Evolutionary conservation across 2,888 invertebrate genomes (phyloP), one percentile per base, ranked within the genome.

Genomic region (Beris chalybata): DNA sequence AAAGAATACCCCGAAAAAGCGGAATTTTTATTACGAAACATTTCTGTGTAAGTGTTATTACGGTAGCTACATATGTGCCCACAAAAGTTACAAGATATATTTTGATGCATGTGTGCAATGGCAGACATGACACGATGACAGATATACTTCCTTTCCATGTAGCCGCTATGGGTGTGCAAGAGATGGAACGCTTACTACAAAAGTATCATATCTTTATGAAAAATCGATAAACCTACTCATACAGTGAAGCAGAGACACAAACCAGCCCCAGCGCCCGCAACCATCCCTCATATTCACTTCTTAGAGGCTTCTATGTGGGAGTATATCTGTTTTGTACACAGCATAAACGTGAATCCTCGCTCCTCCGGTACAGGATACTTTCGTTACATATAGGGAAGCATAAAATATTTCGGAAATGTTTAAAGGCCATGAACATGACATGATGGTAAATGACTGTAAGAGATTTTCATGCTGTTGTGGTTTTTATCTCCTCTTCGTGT

Each of bases 401-500:
- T 66, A 67, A 69, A 67, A 69, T 69, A 69, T 69, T 69, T 69
- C 67, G 69, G 69, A 69, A 69, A 69, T 69, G 67, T 69, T 69
- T 69, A 69, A 69, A 69, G 69, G 67, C 69, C 67, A 69, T 69
- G 67, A 69, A 59, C 59, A 70, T 70, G 70, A 70, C 70, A 70
- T 70, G 67, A 70, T 70, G 70, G 68, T 70, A 70, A 70, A 70
- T 70, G 70, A 66, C 70, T 70, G 66, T 69, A 70, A 70, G 68
- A 70, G 70, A 70, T 70, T 70, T 70, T 70, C 68, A 69, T 70
- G 68, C 67, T 70, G 68, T 70, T 69, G 70, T 70, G 70, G 70
- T 69, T 70, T 70, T 70, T 69, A 70, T 68, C 68, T 67, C 48
- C 66, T 65, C 64, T 66, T 47, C 69, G 59, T 64, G 65, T 65